Percentiles rank a stretch among this genome's conserved stretches.
Conservation (phyloP, 2,797 vertebrate species). For the Onychomys arenicola region DNA sequence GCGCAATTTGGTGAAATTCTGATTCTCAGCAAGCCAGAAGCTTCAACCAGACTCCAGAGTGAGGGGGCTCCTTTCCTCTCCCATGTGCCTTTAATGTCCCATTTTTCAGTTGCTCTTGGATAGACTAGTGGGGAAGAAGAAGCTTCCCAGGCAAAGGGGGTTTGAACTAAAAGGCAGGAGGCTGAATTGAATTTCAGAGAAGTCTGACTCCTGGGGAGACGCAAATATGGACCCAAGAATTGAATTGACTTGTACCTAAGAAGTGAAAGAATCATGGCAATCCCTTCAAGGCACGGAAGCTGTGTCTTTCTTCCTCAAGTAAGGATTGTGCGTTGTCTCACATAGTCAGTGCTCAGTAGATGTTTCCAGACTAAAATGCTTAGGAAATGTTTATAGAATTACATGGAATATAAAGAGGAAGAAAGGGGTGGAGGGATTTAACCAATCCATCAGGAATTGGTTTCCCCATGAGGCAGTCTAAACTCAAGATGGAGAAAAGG, state of each 20-base stretch:
- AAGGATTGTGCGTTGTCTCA: background rate
- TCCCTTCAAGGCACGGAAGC: background rate
- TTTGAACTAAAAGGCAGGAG: background rate
- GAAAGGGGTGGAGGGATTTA: background rate
- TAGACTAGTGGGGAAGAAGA: background rate
- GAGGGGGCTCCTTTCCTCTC: background rate
- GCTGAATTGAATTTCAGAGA: background rate
- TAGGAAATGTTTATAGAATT: conserved; percentile 13
- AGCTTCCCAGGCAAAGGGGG: background rate
- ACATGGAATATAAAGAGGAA: background rate
- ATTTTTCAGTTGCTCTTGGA: background rate
- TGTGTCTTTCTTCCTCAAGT: background rate
- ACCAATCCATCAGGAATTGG: background rate
- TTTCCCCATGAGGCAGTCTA: background rate
- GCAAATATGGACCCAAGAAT: background rate
- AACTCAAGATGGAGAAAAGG: background rate
- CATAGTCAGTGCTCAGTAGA: background rate
- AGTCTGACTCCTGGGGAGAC: background rate
- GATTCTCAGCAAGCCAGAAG: background rate
- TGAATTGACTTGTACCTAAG: background rate
- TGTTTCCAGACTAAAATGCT: background rate
- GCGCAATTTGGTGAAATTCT: background rate
- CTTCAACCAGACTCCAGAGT: background rate
- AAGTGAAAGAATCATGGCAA: background rate
- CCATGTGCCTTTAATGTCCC: background rate